Evolutionary conservation across 2,888 invertebrate species (phyloP).

Genomic region (Dicyrtomina minuta): DNA sequence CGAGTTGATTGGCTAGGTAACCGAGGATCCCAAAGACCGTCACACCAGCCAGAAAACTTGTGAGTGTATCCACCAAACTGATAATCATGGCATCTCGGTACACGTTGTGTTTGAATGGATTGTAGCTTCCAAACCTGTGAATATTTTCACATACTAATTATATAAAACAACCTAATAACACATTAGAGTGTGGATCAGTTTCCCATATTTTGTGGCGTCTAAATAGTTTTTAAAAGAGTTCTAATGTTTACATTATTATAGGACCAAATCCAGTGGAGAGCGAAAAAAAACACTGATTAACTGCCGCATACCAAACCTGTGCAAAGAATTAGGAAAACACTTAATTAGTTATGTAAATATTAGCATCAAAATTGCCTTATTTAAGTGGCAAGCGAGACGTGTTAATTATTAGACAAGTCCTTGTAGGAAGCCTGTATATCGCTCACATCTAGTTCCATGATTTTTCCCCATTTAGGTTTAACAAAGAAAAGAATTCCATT

Average conservation of each 20-base stretch:
- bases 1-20: conserved; percentile 68
- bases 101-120: conserved; percentile 69
- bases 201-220: conserved; percentile 54
- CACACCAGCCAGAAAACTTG: conserved; percentile 76
- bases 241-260: conserved; percentile 71
- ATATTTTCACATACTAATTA: background rate
- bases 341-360: background rate
- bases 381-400: no score
- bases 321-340: no score
- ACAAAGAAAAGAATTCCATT: conserved; percentile 77
- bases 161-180: background rate
- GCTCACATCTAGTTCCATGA: conserved; percentile 68
- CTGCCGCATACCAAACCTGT: conserved; percentile 76
- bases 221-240: no score
- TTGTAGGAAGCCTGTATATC: background rate
- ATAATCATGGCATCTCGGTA: conserved; percentile 76
- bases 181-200: background rate
- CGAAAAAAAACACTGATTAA: conserved; percentile 75
- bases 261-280: conserved; percentile 67
- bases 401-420: background rate
- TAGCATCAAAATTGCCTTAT: no score
- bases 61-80: conserved; percentile 77
- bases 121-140: conserved; percentile 73
- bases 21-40: conserved; percentile 70
- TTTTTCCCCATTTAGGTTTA: conserved; percentile 73